Evolutionary conservation across 2,888 invertebrate genomes (phyloP), one percentile per base, ranked within the genome.

Genomic region (Eumacrocentrus americanus): DNA sequence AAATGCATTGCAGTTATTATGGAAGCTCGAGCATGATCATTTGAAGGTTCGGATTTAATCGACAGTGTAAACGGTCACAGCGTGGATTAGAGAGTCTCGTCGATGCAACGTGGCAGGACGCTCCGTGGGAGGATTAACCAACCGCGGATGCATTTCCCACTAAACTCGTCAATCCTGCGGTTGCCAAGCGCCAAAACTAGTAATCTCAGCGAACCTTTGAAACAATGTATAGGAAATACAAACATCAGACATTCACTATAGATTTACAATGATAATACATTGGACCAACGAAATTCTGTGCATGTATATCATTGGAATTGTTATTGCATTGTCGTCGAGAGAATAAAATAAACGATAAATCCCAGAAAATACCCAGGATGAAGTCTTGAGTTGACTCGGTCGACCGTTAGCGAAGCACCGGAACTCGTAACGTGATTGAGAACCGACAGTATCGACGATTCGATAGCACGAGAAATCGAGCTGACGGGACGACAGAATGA

Each of bases 41-140:
- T 59, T n/a, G n/a, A n/a, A n/a, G n/a, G n/a, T n/a, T n/a, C 63
- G 69, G 70, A 70, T 74, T 77, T 76, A 75, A 77, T 76, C 70
- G 72, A 71, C 73, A 72, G 63, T 75, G 71, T 73, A 73, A 75
- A 77, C 70, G 72, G 71, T 72, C 71, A 69, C 70, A 25, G 29
- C 29, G 9, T 29, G 29, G 29, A 29, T 29, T 29, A 40, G 35
- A 57, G 37, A 42, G 42, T 57, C 47, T 23, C 20, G 47, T 23
- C 29, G 37, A 60, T 40, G 29, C 46, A 37, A 29, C 44, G 25
- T n/a, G 53, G 55, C n/a, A 14, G 40, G n/a, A 16, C 16, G 12
- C 12, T 29, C 18, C 54, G 25, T 47, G 44, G 38, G 40, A 55
- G 55, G 48, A 47, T 60, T 60, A 55, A 55, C 54, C 40, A 55